phyloP scores from a whole-genome alignment of 2,797 vertebrate species.

The Phrynocephalus guinanensis region DNA sequence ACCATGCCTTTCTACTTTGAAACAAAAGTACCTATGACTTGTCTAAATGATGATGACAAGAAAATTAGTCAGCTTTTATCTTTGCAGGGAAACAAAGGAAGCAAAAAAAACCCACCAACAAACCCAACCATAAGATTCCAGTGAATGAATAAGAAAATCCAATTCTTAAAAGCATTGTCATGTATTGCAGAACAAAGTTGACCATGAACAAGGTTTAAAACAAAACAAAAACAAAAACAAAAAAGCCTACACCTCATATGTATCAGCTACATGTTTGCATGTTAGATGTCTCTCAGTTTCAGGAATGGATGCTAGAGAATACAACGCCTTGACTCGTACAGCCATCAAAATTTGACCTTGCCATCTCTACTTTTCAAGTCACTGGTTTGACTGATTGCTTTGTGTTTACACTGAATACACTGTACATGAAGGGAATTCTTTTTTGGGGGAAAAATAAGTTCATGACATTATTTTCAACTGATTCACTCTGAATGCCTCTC shows the following conservation, averaged over 20 bases:
- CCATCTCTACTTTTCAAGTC: slow-evolving; percentile 6
- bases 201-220: slow-evolving; percentile 15
- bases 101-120: background rate
- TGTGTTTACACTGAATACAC: background rate
- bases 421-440: background rate
- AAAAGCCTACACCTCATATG: background rate
- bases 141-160: slow-evolving; percentile 30
- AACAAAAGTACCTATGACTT: background rate
- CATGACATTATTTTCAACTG: slow-evolving; percentile 15
- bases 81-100: slow-evolving; percentile 25
- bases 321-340: background rate
- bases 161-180: background rate
- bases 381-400: slow-evolving; percentile 18
- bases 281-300: slow-evolving; percentile 2
- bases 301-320: background rate
- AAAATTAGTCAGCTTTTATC: background rate
- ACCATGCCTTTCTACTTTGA: background rate
- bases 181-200: slow-evolving; percentile 30
- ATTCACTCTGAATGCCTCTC: background rate
- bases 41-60: background rate
- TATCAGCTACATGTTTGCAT: background rate
- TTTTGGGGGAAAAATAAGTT: background rate
- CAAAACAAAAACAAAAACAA: background rate
- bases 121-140: slow-evolving; percentile 7
- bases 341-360: background rate